Percentiles rank a stretch among this genome's conserved stretches.
These are phyloP conservation scores for Cryptops parisi DNA, from an alignment of 2,888 invertebrate genomes.

Conservation along the genomic window DNA sequence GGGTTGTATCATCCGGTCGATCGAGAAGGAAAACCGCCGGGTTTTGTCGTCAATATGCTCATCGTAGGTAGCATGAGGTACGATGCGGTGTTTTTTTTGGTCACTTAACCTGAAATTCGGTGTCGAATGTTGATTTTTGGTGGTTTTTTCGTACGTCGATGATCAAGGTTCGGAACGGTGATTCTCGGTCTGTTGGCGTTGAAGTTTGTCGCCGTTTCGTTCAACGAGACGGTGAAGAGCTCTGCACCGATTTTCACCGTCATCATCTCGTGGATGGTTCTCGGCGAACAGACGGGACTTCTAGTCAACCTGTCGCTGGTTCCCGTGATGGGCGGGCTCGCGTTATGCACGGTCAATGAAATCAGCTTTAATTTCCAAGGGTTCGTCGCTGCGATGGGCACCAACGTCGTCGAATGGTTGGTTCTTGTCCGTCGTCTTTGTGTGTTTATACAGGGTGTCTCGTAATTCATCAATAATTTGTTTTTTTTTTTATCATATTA, in stretches of 20 bases:
- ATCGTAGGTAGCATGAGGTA: slow-evolving; percentile 56
- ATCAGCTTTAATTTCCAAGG: slow-evolving; percentile 56
- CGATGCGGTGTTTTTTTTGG: slow-evolving; percentile 10
- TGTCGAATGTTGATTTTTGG: not conserved
- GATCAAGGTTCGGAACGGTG: slow-evolving; percentile 53
- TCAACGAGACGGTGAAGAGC: slow-evolving; percentile 66
- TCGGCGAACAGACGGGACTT: slow-evolving; percentile 46
- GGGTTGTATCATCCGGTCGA: slow-evolving; percentile 44
- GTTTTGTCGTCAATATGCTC: slow-evolving; percentile 56
- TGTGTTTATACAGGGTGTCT: too few relatives aligned
- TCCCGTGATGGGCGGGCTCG: slow-evolving; percentile 61
- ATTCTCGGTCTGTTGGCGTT: slow-evolving; percentile 56
- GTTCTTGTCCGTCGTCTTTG: too few relatives aligned
- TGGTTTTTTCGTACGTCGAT: slow-evolving; percentile 22
- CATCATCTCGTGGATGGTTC: slow-evolving; percentile 45
- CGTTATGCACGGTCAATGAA: slow-evolving; percentile 60
- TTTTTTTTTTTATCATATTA: too few relatives aligned
- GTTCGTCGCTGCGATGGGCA: slow-evolving; percentile 56
- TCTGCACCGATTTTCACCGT: slow-evolving; percentile 66
- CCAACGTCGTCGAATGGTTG: slow-evolving; percentile 60
- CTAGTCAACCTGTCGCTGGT: slow-evolving; percentile 55
- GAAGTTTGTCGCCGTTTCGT: slow-evolving; percentile 63
- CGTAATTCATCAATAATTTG: too few relatives aligned
- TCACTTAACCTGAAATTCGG: not conserved
- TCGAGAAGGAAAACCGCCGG: slow-evolving; percentile 39